These are phyloP conservation scores for Erpetoichthys calabaricus DNA, from an alignment of 2,797 vertebrate species.

Conservation along the genomic window DNA sequence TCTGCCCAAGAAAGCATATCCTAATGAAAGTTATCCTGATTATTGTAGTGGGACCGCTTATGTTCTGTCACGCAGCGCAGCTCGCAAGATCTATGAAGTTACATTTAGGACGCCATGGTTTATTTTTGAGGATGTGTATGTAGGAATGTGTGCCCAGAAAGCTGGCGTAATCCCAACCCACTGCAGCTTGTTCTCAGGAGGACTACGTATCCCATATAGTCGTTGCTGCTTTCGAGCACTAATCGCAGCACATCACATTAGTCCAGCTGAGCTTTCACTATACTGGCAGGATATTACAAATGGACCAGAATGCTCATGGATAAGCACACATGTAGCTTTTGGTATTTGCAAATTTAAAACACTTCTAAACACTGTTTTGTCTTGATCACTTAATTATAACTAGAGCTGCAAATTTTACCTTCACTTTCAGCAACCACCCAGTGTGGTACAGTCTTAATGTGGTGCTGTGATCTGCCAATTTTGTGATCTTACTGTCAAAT, in stretches of 20 bases:
- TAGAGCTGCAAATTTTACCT: too few species aligned
- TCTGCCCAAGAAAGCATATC: conserved; percentile 42
- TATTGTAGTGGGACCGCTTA: conserved; percentile 80
- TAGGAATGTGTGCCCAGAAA: conserved; percentile 55
- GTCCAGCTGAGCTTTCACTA: conserved; percentile 50
- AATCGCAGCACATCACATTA: conserved; percentile 58
- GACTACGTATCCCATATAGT: conserved; percentile 46
- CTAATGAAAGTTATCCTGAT: conserved; percentile 50
- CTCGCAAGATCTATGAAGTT: conserved; percentile 47
- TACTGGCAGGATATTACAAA: conserved; percentile 46
- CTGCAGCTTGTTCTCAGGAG: conserved; percentile 57
- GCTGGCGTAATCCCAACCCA: conserved; percentile 64
- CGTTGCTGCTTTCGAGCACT: conserved; percentile 72
- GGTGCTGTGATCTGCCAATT: too few species aligned
- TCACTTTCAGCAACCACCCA: too few species aligned
- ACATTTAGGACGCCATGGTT: conserved; percentile 35
- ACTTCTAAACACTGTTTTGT: conserved; percentile 34
- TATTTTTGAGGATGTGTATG: conserved; percentile 67
- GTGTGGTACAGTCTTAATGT: too few species aligned
- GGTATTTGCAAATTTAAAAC: conserved; percentile 54
- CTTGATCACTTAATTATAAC: background rate
- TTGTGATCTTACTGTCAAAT: too few species aligned
- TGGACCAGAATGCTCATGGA: conserved; percentile 47
- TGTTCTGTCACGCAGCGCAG: conserved; percentile 52
- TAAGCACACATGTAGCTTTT: conserved; percentile 42